Percentiles rank a stretch among this genome's conserved stretches.
phyloP scores from a whole-genome alignment of 2,888 invertebrate genomes.

The Nomada fabriciana region DNA sequence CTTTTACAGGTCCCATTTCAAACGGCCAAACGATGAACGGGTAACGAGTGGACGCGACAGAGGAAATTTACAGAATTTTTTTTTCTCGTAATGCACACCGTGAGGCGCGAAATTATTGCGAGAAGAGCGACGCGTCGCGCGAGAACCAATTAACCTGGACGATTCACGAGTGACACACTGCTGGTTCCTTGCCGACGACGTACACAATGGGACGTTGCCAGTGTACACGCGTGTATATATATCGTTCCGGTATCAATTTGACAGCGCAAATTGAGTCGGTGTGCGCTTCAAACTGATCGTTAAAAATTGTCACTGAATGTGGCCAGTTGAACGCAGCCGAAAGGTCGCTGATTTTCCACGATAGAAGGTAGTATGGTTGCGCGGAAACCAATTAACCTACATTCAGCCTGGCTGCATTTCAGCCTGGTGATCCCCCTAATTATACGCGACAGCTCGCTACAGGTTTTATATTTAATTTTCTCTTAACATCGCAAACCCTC shows the following conservation, averaged over 20 bases:
- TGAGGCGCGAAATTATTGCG: slow-evolving; percentile 19
- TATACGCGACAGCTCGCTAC: slow-evolving; percentile 46
- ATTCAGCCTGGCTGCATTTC: slow-evolving; percentile 52
- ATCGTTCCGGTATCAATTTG: slow-evolving; percentile 44
- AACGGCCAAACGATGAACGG: neutral
- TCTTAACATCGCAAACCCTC: slow-evolving; percentile 15
- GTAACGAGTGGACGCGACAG: neutral
- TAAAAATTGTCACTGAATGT: slow-evolving; percentile 53
- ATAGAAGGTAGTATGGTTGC: slow-evolving; percentile 43
- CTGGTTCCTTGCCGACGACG: slow-evolving; percentile 21
- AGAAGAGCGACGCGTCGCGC: neutral
- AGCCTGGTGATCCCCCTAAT: slow-evolving; percentile 54
- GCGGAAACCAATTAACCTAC: slow-evolving; percentile 66
- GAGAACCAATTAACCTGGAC: slow-evolving; percentile 60
- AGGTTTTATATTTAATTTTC: slow-evolving; percentile 52
- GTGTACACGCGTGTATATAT: slow-evolving; percentile 5
- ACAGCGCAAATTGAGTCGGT: slow-evolving; percentile 33
- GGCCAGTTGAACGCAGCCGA: slow-evolving; percentile 1
- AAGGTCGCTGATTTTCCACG: slow-evolving; percentile 33
- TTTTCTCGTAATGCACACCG: neutral
- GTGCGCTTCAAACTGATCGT: slow-evolving; percentile 46
- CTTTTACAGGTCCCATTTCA: neutral
- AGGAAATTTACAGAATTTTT: neutral
- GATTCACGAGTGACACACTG: slow-evolving; percentile 22
- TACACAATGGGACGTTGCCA: neutral